Conservation (phyloP, 30 jellyfish, hydroid and myxozoan genomes). For the Cassiopea xamachana region DNA sequence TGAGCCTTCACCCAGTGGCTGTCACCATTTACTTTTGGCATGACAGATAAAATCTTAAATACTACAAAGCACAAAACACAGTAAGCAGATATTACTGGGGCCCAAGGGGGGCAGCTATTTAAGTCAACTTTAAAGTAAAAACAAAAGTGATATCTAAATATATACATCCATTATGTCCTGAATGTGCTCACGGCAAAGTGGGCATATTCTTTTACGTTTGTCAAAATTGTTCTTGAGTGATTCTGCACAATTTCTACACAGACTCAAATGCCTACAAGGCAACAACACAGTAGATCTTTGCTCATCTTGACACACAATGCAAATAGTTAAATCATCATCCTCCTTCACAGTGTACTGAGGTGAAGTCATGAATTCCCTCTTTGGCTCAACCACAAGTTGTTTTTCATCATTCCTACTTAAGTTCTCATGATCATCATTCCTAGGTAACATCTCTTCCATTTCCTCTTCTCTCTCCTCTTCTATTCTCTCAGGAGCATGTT, state of each 20-base stretch:
- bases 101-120: too few relatives aligned
- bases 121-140: too few relatives aligned
- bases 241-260: constrained; percentile 37
- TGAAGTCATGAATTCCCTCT: neutral
- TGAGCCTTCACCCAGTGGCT: too few relatives aligned
- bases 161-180: constrained; percentile 38
- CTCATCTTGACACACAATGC: constrained; percentile 51
- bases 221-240: neutral
- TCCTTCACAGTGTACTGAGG: neutral
- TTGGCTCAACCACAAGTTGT: neutral
- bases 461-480: neutral
- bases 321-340: constrained; percentile 21
- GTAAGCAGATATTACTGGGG: too few relatives aligned
- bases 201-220: constrained; percentile 24
- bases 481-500: neutral
- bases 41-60: too few relatives aligned
- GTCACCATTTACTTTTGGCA: too few relatives aligned
- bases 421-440: neutral
- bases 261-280: constrained; percentile 56
- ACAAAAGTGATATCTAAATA: constrained; percentile 10
- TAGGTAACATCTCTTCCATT: neutral
- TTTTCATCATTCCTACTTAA: neutral
- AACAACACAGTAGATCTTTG: constrained; percentile 37
- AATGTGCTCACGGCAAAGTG: constrained; percentile 40
- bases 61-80: too few relatives aligned